phyloP scores from a whole-genome alignment of 2,113 vertebrate genomes.

The Upupa epops region DNA sequence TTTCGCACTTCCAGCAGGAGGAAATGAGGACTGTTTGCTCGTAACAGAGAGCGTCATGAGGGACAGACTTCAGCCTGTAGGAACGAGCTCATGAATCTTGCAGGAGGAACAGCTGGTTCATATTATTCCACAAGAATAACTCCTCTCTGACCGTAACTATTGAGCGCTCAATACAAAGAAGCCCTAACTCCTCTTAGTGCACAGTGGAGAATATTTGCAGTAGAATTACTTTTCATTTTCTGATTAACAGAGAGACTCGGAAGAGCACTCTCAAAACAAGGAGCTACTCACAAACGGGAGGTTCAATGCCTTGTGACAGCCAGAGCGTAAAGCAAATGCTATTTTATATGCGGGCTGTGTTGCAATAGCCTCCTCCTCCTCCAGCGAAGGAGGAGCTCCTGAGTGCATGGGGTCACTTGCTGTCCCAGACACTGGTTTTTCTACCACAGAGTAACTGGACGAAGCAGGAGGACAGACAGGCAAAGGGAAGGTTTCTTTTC shows the following conservation, averaged over 20 bases:
- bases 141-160: neutral
- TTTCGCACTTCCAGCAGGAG: neutral
- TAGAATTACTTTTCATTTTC: too few relatives aligned
- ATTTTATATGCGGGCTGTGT: neutral
- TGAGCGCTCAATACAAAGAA: neutral
- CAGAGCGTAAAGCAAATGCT: neutral
- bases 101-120: neutral
- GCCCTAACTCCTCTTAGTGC: neutral
- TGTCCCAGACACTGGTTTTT: neutral
- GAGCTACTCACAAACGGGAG: neutral
- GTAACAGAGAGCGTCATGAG: neutral
- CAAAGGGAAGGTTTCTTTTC: neutral
- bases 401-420: neutral
- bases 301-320: neutral
- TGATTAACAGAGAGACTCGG: neutral
- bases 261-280: neutral
- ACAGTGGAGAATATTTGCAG: neutral
- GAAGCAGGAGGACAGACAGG: neutral
- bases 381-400: slow-evolving; percentile 2
- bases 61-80: neutral
- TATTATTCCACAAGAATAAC: neutral
- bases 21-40: neutral
- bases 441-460: neutral
- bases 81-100: neutral
- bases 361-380: neutral